A percentile compares a stretch with the other conserved stretches of the same genome.
Conservation (phyloP, 2,797 vertebrate species). For the Sebastes baramenuke region DNA sequence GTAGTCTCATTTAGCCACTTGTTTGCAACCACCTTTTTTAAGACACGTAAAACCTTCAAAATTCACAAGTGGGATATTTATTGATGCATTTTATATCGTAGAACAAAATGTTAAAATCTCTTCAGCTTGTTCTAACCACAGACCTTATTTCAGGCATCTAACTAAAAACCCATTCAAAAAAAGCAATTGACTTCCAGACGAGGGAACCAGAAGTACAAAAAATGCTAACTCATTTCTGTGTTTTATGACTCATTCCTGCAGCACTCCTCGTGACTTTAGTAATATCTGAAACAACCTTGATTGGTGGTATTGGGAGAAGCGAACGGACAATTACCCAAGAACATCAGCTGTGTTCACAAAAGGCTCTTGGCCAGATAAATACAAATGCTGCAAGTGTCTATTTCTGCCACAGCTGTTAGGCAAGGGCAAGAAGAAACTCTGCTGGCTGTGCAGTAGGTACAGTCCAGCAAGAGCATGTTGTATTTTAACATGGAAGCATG, state of each 20-base stretch:
- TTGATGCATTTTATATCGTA: no score
- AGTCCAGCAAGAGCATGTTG: not conserved
- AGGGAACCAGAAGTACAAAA: not conserved
- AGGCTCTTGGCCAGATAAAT: no score
- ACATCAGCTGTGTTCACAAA: not conserved
- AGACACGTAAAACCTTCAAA: no score
- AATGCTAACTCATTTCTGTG: not conserved
- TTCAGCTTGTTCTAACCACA: no score
- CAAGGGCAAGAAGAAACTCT: not conserved
- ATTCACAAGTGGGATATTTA: no score
- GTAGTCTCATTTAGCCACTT: no score
- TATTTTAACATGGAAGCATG: not conserved
- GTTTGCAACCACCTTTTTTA: no score
- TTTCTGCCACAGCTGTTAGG: not conserved
- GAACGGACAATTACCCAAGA: not conserved
- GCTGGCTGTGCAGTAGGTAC: not conserved
- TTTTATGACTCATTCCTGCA: not conserved
- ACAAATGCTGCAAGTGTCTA: not conserved
- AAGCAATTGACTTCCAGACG: not conserved
- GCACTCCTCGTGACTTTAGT: not conserved
- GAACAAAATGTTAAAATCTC: no score
- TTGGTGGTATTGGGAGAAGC: not conserved
- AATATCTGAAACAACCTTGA: not conserved
- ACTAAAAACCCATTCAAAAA: not conserved
- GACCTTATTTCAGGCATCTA: no score